These are phyloP conservation scores for Lypha dubia DNA, from an alignment of 2,888 invertebrate genomes.

Conservation along the genomic window DNA sequence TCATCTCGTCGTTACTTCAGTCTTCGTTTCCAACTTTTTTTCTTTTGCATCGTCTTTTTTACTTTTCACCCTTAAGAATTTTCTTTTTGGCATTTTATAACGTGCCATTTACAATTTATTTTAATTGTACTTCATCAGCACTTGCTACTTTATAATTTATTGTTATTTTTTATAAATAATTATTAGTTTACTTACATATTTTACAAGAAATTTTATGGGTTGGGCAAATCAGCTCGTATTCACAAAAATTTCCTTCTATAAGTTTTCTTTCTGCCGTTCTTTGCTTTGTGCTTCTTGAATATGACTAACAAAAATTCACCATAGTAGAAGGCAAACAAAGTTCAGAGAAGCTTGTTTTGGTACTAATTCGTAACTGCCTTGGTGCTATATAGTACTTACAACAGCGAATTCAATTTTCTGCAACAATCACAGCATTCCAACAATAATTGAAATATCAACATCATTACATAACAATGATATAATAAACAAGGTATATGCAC, in stretches of 20 bases:
- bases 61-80: constrained; percentile 79
- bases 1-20: constrained; percentile 74
- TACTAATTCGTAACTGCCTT: background rate
- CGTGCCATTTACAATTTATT: constrained; percentile 40
- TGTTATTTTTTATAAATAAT: constrained; percentile 51
- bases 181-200: constrained; percentile 75
- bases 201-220: constrained; percentile 77
- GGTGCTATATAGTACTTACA: background rate
- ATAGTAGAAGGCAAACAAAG: background rate
- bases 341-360: constrained; percentile 23
- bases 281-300: constrained; percentile 65
- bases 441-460: no score
- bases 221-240: constrained; percentile 75
- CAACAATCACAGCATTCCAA: no score
- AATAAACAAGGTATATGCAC: no score
- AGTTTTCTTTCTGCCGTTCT: constrained; percentile 69
- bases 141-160: constrained; percentile 40
- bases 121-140: constrained; percentile 40
- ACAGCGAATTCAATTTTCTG: background rate
- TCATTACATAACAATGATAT: no score
- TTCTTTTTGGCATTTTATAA: constrained; percentile 73
- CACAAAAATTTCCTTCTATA: constrained; percentile 68
- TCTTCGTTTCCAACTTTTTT: constrained; percentile 58
- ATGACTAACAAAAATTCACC: constrained; percentile 64
- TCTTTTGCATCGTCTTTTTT: constrained; percentile 56